phyloP scores from a whole-genome alignment of 2,113 vertebrate species.

The Oplegnathus fasciatus region DNA sequence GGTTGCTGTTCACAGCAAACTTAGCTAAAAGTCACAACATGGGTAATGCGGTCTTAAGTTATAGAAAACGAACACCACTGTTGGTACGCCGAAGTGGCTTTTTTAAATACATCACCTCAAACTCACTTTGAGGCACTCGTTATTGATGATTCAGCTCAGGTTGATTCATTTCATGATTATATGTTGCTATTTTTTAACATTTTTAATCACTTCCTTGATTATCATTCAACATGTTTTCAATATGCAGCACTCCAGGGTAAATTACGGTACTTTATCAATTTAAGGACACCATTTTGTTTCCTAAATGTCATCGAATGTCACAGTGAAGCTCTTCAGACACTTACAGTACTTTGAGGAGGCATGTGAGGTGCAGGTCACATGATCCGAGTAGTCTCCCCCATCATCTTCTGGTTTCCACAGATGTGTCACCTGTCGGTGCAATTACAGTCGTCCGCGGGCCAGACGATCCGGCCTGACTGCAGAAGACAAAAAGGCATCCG shows the following conservation, averaged over 20 bases:
- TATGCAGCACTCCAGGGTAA: not conserved
- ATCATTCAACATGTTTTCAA: not conserved
- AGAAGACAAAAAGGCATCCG: constrained; percentile 75
- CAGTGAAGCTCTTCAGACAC: constrained; percentile 32
- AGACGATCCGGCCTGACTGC: constrained; percentile 64
- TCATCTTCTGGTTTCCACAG: constrained; percentile 78
- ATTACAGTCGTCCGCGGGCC: constrained; percentile 67
- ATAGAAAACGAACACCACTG: not conserved
- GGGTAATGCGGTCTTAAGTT: not conserved
- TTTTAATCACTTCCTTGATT: not conserved
- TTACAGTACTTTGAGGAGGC: constrained; percentile 39
- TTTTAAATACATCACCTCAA: not conserved
- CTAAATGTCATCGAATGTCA: constrained; percentile 56
- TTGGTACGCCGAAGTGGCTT: not conserved
- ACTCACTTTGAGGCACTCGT: not conserved
- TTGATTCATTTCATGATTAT: no score
- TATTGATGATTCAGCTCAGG: no score
- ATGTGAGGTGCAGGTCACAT: constrained; percentile 68
- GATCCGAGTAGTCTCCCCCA: constrained; percentile 61
- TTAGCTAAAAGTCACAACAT: not conserved
- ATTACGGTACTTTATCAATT: not conserved
- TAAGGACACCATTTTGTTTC: not conserved
- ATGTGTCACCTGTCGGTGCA: constrained; percentile 80
- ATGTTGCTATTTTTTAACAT: no score
- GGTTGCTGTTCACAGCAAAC: no score